Conservation (phyloP, 1,140 invertebrate species). For the Cydia amplana region DNA sequence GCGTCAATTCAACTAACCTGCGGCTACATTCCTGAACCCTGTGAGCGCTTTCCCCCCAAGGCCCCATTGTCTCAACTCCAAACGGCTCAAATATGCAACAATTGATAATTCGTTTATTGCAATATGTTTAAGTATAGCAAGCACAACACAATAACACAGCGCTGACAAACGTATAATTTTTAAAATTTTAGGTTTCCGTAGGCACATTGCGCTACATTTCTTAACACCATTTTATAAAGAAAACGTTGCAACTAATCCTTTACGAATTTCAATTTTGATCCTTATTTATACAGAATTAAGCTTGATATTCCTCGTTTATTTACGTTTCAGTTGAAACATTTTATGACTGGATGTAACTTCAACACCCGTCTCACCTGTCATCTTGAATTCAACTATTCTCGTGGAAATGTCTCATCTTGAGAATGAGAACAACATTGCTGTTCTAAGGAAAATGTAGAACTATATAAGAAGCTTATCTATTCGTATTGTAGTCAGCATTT, state of each 20-base stretch:
- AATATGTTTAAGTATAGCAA: background rate
- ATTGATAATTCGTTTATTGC: too few relatives aligned
- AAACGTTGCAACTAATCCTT: background rate
- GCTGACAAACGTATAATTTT: background rate
- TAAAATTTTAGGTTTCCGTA: background rate
- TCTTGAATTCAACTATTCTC: slow-evolving; percentile 9
- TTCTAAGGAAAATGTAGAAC: background rate
- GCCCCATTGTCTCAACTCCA: too few relatives aligned
- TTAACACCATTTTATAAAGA: background rate
- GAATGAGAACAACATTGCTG: background rate
- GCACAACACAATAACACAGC: background rate
- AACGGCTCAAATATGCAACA: too few relatives aligned
- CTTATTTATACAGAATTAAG: background rate
- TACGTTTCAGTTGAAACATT: background rate
- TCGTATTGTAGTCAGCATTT: background rate
- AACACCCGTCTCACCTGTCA: background rate
- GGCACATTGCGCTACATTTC: background rate
- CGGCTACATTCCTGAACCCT: too few relatives aligned
- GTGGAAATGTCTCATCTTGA: background rate
- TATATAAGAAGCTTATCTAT: background rate
- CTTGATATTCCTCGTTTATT: background rate
- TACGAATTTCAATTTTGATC: background rate
- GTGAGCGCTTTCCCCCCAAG: too few relatives aligned
- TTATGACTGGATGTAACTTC: background rate
- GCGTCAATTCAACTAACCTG: too few relatives aligned